Evolutionary conservation across 2,113 vertebrate species (phyloP).

Genomic region (Alligator sinensis): DNA sequence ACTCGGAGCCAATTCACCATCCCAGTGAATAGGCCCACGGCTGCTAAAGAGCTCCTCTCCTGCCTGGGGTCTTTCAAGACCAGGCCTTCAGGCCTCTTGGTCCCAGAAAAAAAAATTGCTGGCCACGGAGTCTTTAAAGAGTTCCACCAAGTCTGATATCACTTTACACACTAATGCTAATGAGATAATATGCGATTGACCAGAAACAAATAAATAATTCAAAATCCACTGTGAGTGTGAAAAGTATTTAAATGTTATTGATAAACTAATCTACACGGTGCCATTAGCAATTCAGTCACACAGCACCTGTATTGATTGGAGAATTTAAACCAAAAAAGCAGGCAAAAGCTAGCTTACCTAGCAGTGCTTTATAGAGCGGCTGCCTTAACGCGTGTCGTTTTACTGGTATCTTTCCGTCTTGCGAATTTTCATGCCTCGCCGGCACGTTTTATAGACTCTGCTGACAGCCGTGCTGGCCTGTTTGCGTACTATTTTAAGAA

Average conservation of each 20-base stretch:
- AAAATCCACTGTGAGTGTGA: constrained; percentile 87
- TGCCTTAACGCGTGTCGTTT: constrained; percentile 45
- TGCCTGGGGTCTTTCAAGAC: background rate
- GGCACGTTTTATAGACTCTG: background rate
- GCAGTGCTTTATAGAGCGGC: constrained; percentile 37
- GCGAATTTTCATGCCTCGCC: constrained; percentile 19
- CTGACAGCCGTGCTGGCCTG: background rate
- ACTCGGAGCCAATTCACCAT: background rate
- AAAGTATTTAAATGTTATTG: constrained; percentile 98
- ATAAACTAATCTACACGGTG: constrained; percentile 88
- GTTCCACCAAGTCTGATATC: constrained; percentile 65
- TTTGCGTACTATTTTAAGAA: background rate
- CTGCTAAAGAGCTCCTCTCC: background rate
- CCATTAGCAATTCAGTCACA: constrained; percentile 88
- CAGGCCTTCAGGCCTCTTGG: background rate
- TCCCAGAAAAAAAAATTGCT: background rate
- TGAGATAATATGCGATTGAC: constrained; percentile 93
- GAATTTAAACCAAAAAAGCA: constrained; percentile 65
- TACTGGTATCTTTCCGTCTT: background rate
- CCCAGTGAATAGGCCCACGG: background rate
- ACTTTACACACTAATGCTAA: constrained; percentile 88
- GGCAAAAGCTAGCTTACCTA: constrained; percentile 27
- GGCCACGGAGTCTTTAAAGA: constrained; percentile 60
- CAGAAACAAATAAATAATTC: constrained; percentile 93
- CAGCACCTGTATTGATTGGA: constrained; percentile 82